Conservation (phyloP, 2,113 vertebrate genomes). For the Otolemur garnettii region DNA sequence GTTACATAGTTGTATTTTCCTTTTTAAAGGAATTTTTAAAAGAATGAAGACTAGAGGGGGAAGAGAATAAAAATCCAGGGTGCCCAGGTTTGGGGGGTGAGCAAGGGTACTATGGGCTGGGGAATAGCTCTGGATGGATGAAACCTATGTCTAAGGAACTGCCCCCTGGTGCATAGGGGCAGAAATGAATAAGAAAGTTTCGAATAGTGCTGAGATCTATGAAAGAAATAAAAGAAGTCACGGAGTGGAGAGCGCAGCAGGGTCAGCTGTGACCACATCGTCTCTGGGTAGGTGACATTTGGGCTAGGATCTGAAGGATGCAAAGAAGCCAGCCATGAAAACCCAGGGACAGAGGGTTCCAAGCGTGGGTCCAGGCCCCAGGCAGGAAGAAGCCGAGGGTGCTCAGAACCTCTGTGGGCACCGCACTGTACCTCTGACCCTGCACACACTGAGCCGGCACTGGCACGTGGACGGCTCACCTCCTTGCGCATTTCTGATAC, state of each 20-base stretch:
- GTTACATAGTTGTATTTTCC: background rate
- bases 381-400: background rate
- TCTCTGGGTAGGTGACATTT: background rate
- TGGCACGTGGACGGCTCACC: fast-evolving
- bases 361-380: fast-evolving
- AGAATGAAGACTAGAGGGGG: background rate
- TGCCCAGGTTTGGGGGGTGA: background rate
- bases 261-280: no score
- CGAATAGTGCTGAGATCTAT: background rate
- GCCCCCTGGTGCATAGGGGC: fast-evolving
- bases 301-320: background rate
- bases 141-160: background rate
- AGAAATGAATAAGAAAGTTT: background rate
- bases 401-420: fast-evolving
- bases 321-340: background rate
- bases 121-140: no score
- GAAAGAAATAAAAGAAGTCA: background rate
- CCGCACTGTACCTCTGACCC: fast-evolving
- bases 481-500: fast-evolving
- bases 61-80: background rate
- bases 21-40: background rate
- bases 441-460: fast-evolving
- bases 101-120: fast-evolving
- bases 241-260: background rate
- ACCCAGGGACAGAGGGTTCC: background rate